phyloP scores from a whole-genome alignment of 2,797 vertebrate genomes.

The Pitangus sulphuratus region DNA sequence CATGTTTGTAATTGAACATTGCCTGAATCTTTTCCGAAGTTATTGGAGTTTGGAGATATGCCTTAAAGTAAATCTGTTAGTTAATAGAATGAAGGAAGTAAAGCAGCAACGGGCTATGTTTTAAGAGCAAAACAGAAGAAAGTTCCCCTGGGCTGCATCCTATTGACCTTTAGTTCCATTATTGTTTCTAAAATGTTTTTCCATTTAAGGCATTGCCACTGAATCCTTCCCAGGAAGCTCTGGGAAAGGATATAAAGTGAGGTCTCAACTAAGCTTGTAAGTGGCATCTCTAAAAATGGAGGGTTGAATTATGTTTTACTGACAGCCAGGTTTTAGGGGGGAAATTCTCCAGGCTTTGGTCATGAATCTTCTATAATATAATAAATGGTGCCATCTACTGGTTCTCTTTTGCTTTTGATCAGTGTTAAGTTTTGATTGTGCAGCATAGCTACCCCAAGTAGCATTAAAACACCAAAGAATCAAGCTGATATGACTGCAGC shows the following conservation, averaged over 20 bases:
- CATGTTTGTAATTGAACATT: constrained; percentile 2
- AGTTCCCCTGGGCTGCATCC: constrained; percentile 52
- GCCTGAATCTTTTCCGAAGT: neutral
- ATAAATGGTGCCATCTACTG: constrained; percentile 80
- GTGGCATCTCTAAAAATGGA: constrained; percentile 58
- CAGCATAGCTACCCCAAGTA: neutral
- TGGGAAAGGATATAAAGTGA: constrained; percentile 41
- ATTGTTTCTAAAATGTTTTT: constrained; percentile 56
- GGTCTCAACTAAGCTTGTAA: constrained; percentile 29
- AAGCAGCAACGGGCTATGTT: neutral
- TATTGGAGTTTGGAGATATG: neutral
- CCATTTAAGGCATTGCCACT: constrained; percentile 61
- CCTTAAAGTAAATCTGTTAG: constrained; percentile 21
- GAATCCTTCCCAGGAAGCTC: constrained; percentile 36
- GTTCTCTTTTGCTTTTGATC: constrained; percentile 5
- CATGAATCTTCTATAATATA: constrained; percentile 53
- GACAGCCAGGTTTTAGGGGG: constrained; percentile 17
- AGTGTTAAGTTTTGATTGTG: neutral
- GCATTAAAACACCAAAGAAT: neutral
- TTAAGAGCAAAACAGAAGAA: constrained; percentile 40
- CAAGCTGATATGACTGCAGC: neutral
- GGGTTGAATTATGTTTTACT: constrained; percentile 43
- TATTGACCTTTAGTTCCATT: constrained; percentile 52
- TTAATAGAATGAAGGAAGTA: constrained; percentile 25
- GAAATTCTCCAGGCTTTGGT: neutral